These are phyloP conservation scores for Sander lucioperca DNA, from an alignment of 2,113 vertebrate species.

Conservation along the genomic window DNA sequence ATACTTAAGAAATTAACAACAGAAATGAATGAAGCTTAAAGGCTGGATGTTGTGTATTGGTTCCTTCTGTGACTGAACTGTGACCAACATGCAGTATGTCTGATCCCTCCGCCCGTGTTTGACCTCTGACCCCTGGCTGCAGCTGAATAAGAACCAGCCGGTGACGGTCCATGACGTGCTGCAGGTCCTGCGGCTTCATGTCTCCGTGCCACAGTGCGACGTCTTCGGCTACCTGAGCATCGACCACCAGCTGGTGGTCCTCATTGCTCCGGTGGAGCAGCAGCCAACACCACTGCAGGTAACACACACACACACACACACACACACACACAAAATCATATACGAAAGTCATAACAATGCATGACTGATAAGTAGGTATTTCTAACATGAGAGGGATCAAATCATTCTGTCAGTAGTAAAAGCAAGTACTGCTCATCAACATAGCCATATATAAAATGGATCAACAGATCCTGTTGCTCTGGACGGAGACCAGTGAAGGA, in stretches of 20 bases:
- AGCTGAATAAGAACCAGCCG: slow-evolving; percentile 92
- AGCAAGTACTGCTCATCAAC: no score
- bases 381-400: no score
- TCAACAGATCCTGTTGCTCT: no score
- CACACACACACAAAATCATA: neutral
- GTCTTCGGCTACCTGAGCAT: slow-evolving; percentile 97
- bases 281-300: slow-evolving; percentile 95
- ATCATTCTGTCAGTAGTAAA: no score
- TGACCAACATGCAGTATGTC: neutral
- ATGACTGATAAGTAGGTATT: no score
- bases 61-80: no score
- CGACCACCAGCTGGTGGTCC: slow-evolving; percentile 93
- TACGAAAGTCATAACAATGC: no score
- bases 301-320: slow-evolving; percentile 5
- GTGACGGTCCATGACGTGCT: slow-evolving; percentile 93
- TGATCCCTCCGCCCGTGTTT: neutral
- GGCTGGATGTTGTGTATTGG: no score
- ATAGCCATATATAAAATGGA: no score
- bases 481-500: no score
- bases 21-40: no score
- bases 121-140: slow-evolving; percentile 43
- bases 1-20: no score
- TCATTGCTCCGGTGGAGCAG: slow-evolving; percentile 94
- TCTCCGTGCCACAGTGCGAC: slow-evolving; percentile 97
- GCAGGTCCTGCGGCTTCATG: slow-evolving; percentile 90